These are phyloP conservation scores for Echinarachnius parma DNA, from an alignment of 53 echinoderm and acorn worm species.

Conservation along the genomic window DNA sequence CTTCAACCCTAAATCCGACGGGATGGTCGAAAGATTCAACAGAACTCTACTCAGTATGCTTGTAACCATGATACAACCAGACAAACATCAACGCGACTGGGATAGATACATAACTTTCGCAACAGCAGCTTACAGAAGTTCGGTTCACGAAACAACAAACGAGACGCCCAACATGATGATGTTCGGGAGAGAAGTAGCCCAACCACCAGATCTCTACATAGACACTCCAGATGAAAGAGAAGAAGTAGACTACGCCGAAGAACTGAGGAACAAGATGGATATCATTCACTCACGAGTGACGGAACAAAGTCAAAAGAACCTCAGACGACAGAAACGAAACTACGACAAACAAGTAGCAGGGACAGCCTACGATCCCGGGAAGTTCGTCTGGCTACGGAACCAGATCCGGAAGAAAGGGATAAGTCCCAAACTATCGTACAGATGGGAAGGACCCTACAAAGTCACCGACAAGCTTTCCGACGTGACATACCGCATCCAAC, in stretches of 20 bases:
- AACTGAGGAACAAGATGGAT: too few species aligned
- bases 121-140: conserved; percentile 8
- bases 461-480: conserved; percentile 27
- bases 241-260: too few species aligned
- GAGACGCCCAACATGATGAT: conserved; percentile 26
- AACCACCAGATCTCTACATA: too few species aligned
- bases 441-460: conserved; percentile 55
- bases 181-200: conserved; percentile 5
- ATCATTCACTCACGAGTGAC: too few species aligned
- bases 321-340: conserved; percentile 46
- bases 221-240: too few species aligned
- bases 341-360: conserved; percentile 38
- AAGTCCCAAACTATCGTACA: conserved; percentile 10
- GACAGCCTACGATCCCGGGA: conserved; percentile 5
- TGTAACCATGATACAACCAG: too few species aligned
- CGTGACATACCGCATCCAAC: conserved; percentile 41
- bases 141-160: conserved; percentile 3
- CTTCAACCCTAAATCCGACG: conserved; percentile 28
- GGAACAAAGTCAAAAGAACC: conserved; percentile 10
- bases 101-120: conserved; percentile 5
- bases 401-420: conserved; percentile 23
- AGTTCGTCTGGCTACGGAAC: conserved; percentile 51
- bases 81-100: conserved; percentile 28
- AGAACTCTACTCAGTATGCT: conserved; percentile 7
- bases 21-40: conserved; percentile 20